Evolutionary conservation across 1,140 invertebrate species (phyloP).

Genomic region (Heliconius hermathena): DNA sequence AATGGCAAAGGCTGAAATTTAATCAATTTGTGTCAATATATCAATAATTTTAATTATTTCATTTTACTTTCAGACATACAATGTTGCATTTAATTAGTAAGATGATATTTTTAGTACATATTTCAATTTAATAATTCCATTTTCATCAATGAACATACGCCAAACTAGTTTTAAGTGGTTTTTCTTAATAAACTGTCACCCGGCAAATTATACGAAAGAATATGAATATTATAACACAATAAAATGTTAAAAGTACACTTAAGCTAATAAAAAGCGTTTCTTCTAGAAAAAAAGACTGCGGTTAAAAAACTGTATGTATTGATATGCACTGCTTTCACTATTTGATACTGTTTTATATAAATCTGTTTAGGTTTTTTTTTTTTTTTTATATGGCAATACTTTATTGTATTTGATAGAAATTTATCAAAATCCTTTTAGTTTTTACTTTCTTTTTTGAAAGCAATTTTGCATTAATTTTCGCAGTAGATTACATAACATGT

Average conservation of each 20-base stretch:
- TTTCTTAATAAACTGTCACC: not conserved
- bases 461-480: not conserved
- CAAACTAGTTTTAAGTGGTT: slow-evolving; percentile 4
- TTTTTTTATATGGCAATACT: not conserved
- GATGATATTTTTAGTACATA: too few relatives aligned
- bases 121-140: not conserved
- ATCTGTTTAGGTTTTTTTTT: not conserved
- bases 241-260: slow-evolving; percentile 8
- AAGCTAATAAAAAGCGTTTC: slow-evolving; percentile 1
- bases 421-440: not conserved
- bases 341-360: not conserved
- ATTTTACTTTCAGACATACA: too few relatives aligned
- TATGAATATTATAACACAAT: slow-evolving; percentile 11
- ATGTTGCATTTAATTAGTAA: too few relatives aligned
- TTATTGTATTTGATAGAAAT: not conserved
- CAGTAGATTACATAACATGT: not conserved
- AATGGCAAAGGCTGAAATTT: not conserved
- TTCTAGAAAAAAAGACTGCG: slow-evolving; percentile 13
- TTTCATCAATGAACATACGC: slow-evolving; percentile 6
- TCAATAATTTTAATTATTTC: too few relatives aligned
- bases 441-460: not conserved
- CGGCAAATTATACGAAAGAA: slow-evolving; percentile 1
- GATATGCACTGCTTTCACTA: slow-evolving; percentile 4
- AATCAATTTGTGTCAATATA: too few relatives aligned
- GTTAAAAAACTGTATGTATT: slow-evolving; percentile 9